phyloP scores from a whole-genome alignment of 2,888 invertebrate genomes.

The Idaea biselata region DNA sequence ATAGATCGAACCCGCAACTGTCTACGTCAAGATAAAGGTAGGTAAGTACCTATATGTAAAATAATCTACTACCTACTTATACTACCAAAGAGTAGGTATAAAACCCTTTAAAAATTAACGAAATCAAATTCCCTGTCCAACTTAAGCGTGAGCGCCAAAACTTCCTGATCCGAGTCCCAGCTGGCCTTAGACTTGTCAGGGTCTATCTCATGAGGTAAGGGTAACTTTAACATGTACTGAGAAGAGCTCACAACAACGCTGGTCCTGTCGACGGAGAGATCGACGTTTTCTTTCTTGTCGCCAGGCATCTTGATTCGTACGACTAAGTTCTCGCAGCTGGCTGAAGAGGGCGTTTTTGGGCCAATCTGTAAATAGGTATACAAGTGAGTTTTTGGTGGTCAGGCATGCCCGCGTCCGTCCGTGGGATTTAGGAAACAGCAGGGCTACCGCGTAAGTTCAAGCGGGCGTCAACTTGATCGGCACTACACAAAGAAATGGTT shows the following conservation, averaged over 20 bases:
- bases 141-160: constrained; percentile 85
- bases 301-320: constrained; percentile 87
- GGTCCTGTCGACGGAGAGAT: constrained; percentile 83
- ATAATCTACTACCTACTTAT: too few species aligned
- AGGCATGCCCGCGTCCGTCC: too few species aligned
- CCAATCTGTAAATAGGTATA: constrained; percentile 82
- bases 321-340: constrained; percentile 94
- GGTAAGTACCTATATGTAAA: too few species aligned
- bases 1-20: too few species aligned
- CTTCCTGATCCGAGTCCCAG: constrained; percentile 85
- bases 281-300: constrained; percentile 87
- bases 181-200: constrained; percentile 90
- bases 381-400: background rate
- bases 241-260: constrained; percentile 83
- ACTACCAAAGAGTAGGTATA: too few species aligned
- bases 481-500: too few species aligned
- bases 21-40: too few species aligned
- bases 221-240: constrained; percentile 85
- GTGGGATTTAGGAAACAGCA: too few species aligned
- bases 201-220: constrained; percentile 90
- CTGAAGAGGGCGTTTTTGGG: constrained; percentile 87
- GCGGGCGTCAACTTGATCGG: too few species aligned
- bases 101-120: constrained; percentile 83
- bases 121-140: constrained; percentile 91
- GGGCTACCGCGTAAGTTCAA: too few species aligned